Evolutionary conservation across 2,888 invertebrate species (phyloP), one percentile per base, ranked within the genome.

Genomic region (Stegophylla sp.): DNA sequence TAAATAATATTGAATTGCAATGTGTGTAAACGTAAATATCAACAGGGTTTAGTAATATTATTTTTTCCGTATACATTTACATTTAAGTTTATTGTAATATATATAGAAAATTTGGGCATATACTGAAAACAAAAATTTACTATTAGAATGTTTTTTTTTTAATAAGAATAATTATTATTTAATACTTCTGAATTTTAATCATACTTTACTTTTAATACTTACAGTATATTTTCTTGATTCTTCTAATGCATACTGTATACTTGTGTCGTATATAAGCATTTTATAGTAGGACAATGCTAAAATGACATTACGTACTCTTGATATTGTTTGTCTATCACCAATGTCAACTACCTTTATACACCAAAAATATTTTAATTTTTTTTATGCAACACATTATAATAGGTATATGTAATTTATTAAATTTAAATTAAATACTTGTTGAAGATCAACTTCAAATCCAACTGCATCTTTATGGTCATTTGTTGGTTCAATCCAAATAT

Each of bases 181-280:
- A 23, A 56, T 20, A 13, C n/a, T 20, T 0, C 5, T 1, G 5
- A n/a, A n/a, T 17, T 51, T 51, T 20, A 73, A 28, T 69, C n/a
- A 53, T 20, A 66, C 41, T 34, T 51, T 28, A 79, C 90, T 90
- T 13, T 93, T 92, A 82, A 88, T 86, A 82, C 90, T 90, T 13
- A 94, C 92, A 82, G 88, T 86, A 86, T 95, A 96, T 86, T 94
- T 93, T 59, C 91, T 87, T 9, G 97, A 97, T 85, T 94, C 94
- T 84, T 97, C 95, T 86, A 92, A 98, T 0, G 97, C 95, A 86
- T 94, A 94, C 84, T 93, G 90, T 67, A 98, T 94, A 85, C 95
- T 96, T 0, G 96, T 96, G 86, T 98, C 97, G 84, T 92, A 97
- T 2, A 99, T 87, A 89, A 95, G 92, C 88, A 98, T 92, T 86